Evolutionary conservation across 2,797 vertebrate species (phyloP).

Genomic region (Harpagifer antarcticus): DNA sequence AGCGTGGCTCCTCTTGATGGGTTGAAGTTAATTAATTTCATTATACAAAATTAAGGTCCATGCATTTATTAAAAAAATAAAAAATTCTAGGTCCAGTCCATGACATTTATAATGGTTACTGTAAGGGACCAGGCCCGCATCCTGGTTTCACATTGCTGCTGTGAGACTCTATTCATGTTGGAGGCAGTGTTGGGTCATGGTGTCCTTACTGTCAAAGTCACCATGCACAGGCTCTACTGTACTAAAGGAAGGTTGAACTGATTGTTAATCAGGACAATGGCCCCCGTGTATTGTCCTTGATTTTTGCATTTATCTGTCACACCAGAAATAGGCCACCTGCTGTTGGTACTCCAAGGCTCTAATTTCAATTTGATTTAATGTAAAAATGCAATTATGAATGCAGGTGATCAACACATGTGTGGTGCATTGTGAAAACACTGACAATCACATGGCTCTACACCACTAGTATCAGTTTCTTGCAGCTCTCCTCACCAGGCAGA

Average conservation of each 20-base stretch:
- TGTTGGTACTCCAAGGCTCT: constrained; percentile 8
- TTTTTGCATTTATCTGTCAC: constrained; percentile 16
- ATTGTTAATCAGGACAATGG: constrained; percentile 16
- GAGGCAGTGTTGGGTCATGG: constrained; percentile 71
- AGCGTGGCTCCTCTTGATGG: constrained; percentile 20
- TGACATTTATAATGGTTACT: constrained; percentile 24
- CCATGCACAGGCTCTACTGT: constrained; percentile 44
- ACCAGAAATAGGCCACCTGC: constrained; percentile 8
- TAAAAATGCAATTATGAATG: background rate
- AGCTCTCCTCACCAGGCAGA: constrained; percentile 16
- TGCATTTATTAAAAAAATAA: background rate
- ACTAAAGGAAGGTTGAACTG: constrained; percentile 24
- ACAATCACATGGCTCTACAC: constrained; percentile 8
- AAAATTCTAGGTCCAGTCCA: background rate
- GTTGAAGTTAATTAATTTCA: constrained; percentile 41
- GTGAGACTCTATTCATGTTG: constrained; percentile 52
- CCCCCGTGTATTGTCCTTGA: constrained; percentile 11
- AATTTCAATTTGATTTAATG: background rate
- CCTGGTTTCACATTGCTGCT: constrained; percentile 48
- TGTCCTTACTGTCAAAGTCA: constrained; percentile 79
- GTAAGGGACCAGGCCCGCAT: constrained; percentile 51
- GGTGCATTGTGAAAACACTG: constrained; percentile 2
- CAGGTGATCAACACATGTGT: background rate
- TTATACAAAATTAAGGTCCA: background rate
- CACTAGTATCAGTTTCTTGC: constrained; percentile 19